phyloP scores from a whole-genome alignment of 2,888 invertebrate genomes.

The Caenorhabditis virilis region DNA sequence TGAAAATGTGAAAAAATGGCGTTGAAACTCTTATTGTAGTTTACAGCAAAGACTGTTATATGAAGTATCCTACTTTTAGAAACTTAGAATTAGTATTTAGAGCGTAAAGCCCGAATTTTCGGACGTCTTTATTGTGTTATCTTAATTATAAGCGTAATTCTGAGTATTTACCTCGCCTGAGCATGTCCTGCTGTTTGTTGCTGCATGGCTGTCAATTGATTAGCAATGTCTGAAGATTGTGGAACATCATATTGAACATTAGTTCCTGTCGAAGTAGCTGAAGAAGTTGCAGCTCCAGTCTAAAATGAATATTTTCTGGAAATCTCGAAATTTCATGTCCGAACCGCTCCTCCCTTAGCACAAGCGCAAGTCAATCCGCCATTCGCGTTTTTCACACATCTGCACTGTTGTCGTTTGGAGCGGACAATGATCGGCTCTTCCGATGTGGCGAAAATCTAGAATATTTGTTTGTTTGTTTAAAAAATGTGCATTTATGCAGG shows the following conservation, averaged over 20 bases:
- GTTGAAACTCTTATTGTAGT: too few relatives aligned
- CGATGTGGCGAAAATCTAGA: conserved; percentile 23
- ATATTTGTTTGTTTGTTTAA: background rate
- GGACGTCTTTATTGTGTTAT: too few relatives aligned
- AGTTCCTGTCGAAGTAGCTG: conserved; percentile 3
- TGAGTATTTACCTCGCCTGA: conserved; percentile 25
- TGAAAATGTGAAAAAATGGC: conserved; percentile 18
- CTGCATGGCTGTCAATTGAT: conserved; percentile 38
- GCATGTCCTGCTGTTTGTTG: conserved; percentile 10
- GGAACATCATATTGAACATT: conserved; percentile 24
- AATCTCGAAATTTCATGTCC: too few relatives aligned
- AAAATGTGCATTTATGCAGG: too few relatives aligned
- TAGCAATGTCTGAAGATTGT: conserved; percentile 39
- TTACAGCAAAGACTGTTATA: too few relatives aligned
- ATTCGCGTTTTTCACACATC: conserved; percentile 48
- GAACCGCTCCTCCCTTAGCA: conserved; percentile 37
- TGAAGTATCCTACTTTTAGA: too few relatives aligned
- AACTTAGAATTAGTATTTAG: too few relatives aligned
- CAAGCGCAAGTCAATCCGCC: conserved; percentile 52
- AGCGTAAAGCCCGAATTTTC: too few relatives aligned
- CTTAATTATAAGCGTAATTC: too few relatives aligned
- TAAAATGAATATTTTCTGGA: too few relatives aligned
- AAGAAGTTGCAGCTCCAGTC: background rate
- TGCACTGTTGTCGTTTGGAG: conserved; percentile 54
- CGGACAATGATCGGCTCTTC: conserved; percentile 45